Evolutionary conservation across 2,113 vertebrate genomes (phyloP), one percentile per base, ranked within the genome.

Genomic region (Cyprinus carpio): DNA sequence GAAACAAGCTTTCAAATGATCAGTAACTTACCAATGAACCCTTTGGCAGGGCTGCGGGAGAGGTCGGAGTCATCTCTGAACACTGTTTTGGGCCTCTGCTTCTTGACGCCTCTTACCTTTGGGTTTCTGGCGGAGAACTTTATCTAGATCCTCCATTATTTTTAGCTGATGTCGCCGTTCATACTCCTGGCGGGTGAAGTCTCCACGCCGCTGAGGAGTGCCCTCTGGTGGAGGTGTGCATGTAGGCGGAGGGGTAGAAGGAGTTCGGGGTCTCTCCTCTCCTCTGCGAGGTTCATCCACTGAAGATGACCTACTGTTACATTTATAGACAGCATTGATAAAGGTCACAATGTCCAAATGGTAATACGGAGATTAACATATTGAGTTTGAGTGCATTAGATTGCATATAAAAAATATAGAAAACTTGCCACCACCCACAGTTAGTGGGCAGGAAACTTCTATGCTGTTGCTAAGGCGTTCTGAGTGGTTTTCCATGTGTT

Each of bases 121-220:
- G 88, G 89, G 94, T 56, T 92, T 96, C 91, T 95, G 96, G 71
- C 94, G 93, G 81, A 98, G 93, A 76, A 97, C 97, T 90, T 98
- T 97, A 89, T 95, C 97, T 51, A 98, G 88, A 85, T 98, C 96
- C 1, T 97, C 96, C 97, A 98, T 98, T 81, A 98, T 93, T 90
- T 97, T 97, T 46, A 98, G 93, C 91, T 98, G 97, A 0, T 96
- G 96, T 51, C 97, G 92, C 18, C 96, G 92, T 65, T 96, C 93
- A 23, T 98, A 97, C 89, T 97, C 96, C n/a, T 93, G 94, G 56
- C 92, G 90, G 0, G 96, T 98, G 91, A 98, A 97, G 27, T 96
- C 95, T 4, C 95, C 96, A 11, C 96, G 92, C 27, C 96, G 93
- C 90, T 94, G 93, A 31, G 91, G 92, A 5, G 92, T 94, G 25